A percentile compares a stretch with the other conserved stretches of the same genome.
phyloP scores from a whole-genome alignment of 2,113 vertebrate species.

The Bubo blakistoni region DNA sequence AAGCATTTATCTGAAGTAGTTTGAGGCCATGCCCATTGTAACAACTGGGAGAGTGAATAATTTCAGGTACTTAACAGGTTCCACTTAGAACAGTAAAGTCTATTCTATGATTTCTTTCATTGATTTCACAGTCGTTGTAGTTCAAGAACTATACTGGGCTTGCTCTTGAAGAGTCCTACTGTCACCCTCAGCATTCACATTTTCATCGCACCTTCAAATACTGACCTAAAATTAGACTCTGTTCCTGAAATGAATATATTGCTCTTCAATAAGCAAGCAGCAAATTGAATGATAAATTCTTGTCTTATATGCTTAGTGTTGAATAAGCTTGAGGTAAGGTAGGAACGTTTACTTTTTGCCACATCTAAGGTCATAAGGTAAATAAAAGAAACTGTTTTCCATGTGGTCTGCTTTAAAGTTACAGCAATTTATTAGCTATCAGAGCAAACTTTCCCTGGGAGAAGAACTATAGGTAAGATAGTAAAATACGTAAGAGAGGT shows the following conservation, averaged over 20 bases:
- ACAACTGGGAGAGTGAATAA: neutral
- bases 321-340: neutral
- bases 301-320: neutral
- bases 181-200: neutral
- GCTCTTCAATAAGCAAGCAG: constrained; percentile 4
- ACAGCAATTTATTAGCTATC: neutral
- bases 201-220: neutral
- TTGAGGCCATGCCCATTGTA: neutral
- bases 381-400: constrained; percentile 17
- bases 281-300: constrained; percentile 19
- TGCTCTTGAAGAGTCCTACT: constrained; percentile 6
- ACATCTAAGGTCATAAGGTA: neutral
- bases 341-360: neutral
- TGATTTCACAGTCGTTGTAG: neutral
- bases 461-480: neutral
- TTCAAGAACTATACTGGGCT: neutral
- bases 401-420: neutral
- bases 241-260: constrained; percentile 29
- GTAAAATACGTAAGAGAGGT: neutral
- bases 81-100: neutral
- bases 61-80: neutral
- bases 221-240: constrained; percentile 31
- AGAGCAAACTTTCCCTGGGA: neutral
- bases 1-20: neutral
- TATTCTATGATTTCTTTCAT: neutral